phyloP scores from a whole-genome alignment of 2,113 vertebrate genomes.

The Hyaena hyaena region DNA sequence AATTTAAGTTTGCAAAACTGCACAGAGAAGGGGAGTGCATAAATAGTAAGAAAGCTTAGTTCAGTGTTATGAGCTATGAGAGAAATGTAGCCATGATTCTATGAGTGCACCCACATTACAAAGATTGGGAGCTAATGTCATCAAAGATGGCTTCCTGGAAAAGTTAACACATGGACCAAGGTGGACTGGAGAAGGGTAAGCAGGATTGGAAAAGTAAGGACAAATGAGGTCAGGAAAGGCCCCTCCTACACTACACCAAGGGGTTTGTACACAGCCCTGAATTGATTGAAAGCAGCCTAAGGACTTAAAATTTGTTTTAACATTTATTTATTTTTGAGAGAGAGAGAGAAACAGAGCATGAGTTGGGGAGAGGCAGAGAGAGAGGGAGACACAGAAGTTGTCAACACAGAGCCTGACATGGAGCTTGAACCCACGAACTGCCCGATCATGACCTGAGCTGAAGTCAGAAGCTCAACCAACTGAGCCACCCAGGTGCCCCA shows the following conservation, averaged over 20 bases:
- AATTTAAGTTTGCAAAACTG: conserved; percentile 34
- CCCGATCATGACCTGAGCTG: too few species aligned
- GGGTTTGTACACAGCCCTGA: not conserved
- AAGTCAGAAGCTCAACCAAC: too few species aligned
- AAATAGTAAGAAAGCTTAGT: not conserved
- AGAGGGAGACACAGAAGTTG: too few species aligned
- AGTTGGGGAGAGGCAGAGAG: too few species aligned
- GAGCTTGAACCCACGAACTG: too few species aligned
- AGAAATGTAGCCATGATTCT: not conserved
- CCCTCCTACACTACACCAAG: not conserved
- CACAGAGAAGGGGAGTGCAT: not conserved
- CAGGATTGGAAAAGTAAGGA: too few species aligned
- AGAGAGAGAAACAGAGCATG: too few species aligned
- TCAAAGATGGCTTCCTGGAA: not conserved
- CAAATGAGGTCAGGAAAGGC: not conserved
- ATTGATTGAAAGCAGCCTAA: not conserved
- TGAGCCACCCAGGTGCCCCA: too few species aligned
- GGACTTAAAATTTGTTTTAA: not conserved
- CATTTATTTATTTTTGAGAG: too few species aligned
- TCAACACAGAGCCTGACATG: too few species aligned
- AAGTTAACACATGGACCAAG: not conserved
- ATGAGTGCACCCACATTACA: not conserved
- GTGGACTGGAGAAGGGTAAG: rapidly evolving
- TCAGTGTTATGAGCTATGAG: not conserved
- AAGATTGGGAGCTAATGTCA: not conserved